These are phyloP conservation scores for Petroica traversi DNA, from an alignment of 2,113 vertebrate genomes.

Conservation along the genomic window DNA sequence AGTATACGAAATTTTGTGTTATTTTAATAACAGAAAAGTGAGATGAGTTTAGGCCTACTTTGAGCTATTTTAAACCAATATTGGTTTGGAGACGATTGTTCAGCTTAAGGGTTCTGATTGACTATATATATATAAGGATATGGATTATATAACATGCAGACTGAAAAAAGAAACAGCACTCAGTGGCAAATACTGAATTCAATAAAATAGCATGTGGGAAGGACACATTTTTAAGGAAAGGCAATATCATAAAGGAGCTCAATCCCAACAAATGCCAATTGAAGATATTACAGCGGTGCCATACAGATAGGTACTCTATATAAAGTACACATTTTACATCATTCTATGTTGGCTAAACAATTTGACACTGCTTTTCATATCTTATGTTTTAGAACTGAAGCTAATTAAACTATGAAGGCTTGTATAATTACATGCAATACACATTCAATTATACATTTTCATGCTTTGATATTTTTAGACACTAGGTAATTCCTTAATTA, in stretches of 20 bases:
- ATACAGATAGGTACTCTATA: not conserved
- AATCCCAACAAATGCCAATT: not conserved
- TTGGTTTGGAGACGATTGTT: not conserved
- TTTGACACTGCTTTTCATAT: not conserved
- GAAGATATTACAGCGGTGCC: not conserved
- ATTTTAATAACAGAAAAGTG: not conserved
- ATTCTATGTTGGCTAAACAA: not conserved
- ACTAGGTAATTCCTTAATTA: not conserved
- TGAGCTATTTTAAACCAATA: not conserved
- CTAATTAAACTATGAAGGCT: not conserved
- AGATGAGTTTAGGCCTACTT: not conserved
- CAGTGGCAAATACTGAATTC: not conserved
- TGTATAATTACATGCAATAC: not conserved
- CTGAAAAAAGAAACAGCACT: not conserved
- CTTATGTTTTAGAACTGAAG: not conserved
- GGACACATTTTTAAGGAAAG: not conserved
- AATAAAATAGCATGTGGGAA: not conserved
- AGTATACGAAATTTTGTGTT: not conserved
- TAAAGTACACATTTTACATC: not conserved
- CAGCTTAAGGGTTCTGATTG: not conserved
- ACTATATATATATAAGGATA: not conserved
- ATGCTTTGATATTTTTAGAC: not conserved
- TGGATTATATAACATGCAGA: not conserved
- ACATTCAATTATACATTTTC: not conserved
- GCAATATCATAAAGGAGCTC: not conserved